Evolutionary conservation across 2,113 vertebrate species (phyloP).

Genomic region (Cichladusa arquata): DNA sequence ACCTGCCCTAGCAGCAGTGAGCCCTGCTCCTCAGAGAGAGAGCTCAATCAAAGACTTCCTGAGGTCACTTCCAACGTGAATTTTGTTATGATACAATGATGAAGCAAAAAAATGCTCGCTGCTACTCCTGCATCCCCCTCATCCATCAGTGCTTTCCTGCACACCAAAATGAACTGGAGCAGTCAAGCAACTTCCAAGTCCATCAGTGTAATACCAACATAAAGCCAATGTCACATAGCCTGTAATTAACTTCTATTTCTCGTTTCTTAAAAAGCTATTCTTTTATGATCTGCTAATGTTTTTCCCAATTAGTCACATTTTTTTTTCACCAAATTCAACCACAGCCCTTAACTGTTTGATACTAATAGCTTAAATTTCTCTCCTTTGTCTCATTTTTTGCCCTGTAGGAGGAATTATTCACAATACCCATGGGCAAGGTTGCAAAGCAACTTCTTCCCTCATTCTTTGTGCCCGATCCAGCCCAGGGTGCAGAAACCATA

Average conservation of each 20-base stretch:
- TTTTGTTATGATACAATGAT: not conserved
- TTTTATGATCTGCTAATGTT: slow-evolving; percentile 21
- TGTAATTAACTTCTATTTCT: slow-evolving; percentile 5
- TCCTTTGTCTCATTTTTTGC: not conserved
- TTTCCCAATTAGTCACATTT: not conserved
- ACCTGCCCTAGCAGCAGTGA: not conserved
- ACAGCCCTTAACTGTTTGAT: slow-evolving; percentile 15
- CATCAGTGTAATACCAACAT: not conserved
- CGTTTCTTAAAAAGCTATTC: not conserved
- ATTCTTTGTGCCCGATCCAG: not conserved
- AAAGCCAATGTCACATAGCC: not conserved
- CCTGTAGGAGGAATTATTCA: not conserved
- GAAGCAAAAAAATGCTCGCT: not conserved
- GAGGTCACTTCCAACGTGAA: not conserved
- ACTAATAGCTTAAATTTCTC: slow-evolving; percentile 16
- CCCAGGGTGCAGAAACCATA: not conserved
- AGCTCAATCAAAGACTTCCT: not conserved
- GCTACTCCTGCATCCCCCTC: not conserved
- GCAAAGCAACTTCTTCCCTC: not conserved
- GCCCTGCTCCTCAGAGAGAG: not conserved
- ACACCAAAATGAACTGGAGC: not conserved
- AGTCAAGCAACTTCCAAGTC: not conserved
- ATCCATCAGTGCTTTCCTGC: not conserved
- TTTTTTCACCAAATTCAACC: not conserved
- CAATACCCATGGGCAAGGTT: not conserved